A percentile compares a stretch with the other conserved stretches of the same genome.
phyloP scores from a whole-genome alignment of 2,113 vertebrate genomes.

The Hiodon tergisus region DNA sequence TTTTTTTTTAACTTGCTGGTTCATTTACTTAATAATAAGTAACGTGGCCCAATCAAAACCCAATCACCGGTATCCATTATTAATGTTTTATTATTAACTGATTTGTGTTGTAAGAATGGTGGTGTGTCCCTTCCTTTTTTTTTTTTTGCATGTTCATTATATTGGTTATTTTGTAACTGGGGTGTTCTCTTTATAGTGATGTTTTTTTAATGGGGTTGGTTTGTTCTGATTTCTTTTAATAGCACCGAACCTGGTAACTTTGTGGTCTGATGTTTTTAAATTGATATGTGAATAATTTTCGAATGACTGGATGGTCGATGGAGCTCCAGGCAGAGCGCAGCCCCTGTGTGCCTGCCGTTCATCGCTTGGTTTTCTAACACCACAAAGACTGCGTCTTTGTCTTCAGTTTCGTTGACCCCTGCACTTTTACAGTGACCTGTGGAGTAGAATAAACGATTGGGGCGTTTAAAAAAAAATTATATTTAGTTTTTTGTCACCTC shows the following conservation, averaged over 20 bases:
- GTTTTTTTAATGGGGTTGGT: background rate
- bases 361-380: constrained; percentile 63
- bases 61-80: background rate
- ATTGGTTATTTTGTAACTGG: constrained; percentile 12
- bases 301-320: constrained; percentile 15
- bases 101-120: background rate
- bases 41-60: background rate
- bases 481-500: background rate
- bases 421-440: constrained; percentile 28
- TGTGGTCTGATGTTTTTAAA: constrained; percentile 6
- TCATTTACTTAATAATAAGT: background rate
- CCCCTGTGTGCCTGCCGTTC: constrained; percentile 41
- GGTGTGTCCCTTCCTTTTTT: background rate
- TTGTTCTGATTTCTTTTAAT: constrained; percentile 8
- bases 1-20: background rate
- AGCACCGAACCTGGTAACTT: background rate
- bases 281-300: constrained; percentile 14
- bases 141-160: constrained; percentile 8
- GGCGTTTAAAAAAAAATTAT: constrained; percentile 3
- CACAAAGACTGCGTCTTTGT: background rate
- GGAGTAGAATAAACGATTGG: constrained; percentile 17
- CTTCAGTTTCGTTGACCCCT: constrained; percentile 10
- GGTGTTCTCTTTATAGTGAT: background rate
- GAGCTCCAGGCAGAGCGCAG: background rate
- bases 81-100: background rate